A percentile compares a stretch with the other conserved stretches of the same genome.
phyloP scores from a whole-genome alignment of 2,797 vertebrate species.

The Pipistrellus nathusii region DNA sequence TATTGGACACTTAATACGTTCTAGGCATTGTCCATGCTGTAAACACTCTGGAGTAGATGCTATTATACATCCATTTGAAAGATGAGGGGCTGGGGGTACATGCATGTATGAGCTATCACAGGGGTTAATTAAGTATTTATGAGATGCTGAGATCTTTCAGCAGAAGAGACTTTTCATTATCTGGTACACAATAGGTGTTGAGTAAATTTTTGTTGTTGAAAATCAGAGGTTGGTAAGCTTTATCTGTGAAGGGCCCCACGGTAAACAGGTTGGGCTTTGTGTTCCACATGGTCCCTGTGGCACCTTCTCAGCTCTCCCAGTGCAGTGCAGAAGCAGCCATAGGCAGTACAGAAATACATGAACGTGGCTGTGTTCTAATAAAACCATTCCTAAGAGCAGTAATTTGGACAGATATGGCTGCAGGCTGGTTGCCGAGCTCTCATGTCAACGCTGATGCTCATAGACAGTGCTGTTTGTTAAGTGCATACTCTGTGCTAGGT shows the following conservation, averaged over 20 bases:
- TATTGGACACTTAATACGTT: neutral
- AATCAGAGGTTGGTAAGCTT: neutral
- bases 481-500: neutral
- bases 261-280: neutral
- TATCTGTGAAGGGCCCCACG: neutral
- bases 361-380: neutral
- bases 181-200: neutral
- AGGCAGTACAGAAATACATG: neutral
- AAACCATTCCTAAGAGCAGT: neutral
- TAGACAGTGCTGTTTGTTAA: neutral
- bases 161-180: neutral
- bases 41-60: neutral
- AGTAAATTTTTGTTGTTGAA: neutral
- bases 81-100: rapidly evolving
- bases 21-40: neutral
- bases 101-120: neutral
- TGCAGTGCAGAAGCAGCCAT: neutral
- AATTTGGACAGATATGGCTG: neutral
- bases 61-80: neutral
- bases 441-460: neutral
- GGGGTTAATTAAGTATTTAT: neutral
- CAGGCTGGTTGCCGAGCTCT: neutral
- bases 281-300: neutral
- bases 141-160: neutral
- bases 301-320: neutral